Evolutionary conservation across 1,140 invertebrate species (phyloP).

Genomic region (Apocrypta bakeri): DNA sequence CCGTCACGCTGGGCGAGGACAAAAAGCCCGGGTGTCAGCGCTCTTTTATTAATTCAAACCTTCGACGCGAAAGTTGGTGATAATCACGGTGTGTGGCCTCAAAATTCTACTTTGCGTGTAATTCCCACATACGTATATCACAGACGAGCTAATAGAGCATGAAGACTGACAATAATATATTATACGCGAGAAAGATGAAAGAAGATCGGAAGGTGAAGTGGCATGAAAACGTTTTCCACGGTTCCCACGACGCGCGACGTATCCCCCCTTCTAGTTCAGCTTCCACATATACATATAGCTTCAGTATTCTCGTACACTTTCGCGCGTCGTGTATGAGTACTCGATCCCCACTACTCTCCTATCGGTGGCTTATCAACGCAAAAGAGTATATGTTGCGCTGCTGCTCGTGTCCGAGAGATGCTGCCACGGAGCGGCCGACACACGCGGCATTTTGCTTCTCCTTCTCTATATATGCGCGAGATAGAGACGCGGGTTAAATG

Average conservation of each 20-base stretch:
- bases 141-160: conserved; percentile 15
- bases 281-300: conserved; percentile 25
- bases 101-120: too few relatives aligned
- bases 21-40: too few relatives aligned
- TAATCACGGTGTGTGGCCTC: neutral
- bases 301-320: too few relatives aligned
- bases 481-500: conserved; percentile 41
- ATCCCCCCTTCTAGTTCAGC: conserved; percentile 50
- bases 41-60: neutral
- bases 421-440: conserved; percentile 33
- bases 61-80: neutral
- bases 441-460: conserved; percentile 28
- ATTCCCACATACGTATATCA: neutral
- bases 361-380: conserved; percentile 36
- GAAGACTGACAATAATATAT: neutral
- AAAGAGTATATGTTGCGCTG: neutral
- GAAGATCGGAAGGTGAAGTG: conserved; percentile 52
- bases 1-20: too few relatives aligned
- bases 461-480: conserved; percentile 50
- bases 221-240: conserved; percentile 73
- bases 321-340: neutral
- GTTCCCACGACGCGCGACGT: conserved; percentile 70
- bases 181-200: conserved; percentile 27
- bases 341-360: conserved; percentile 15
- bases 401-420: conserved; percentile 21